Conservation (phyloP, 2,888 invertebrate genomes). For the Artemia sp. region DNA sequence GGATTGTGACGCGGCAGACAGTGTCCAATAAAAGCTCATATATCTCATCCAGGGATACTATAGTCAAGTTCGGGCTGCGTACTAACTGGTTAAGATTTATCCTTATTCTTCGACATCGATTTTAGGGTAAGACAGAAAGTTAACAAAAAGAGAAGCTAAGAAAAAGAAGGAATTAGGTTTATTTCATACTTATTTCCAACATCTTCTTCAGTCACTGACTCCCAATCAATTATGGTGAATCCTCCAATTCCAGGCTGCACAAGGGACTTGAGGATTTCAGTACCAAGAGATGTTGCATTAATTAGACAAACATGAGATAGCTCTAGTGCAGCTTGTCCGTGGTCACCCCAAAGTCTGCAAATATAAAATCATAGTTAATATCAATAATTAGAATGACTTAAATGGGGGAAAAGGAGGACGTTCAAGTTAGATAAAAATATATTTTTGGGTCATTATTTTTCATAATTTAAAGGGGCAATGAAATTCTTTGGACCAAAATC, state of each 20-base stretch:
- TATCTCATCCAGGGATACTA: too few species aligned
- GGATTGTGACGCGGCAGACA: too few species aligned
- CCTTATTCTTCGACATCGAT: too few species aligned
- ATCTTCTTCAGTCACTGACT: constrained; percentile 71
- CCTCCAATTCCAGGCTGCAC: constrained; percentile 84
- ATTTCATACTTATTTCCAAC: constrained; percentile 63
- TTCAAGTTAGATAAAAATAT: constrained; percentile 14
- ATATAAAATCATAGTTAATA: not conserved
- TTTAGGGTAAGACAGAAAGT: too few species aligned
- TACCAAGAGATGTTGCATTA: constrained; percentile 80
- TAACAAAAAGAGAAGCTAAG: too few species aligned
- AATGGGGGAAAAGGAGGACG: not conserved
- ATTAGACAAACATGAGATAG: constrained; percentile 76
- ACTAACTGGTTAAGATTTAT: too few species aligned
- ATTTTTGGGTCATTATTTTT: too few species aligned
- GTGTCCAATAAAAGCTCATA: too few species aligned
- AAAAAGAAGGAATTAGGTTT: too few species aligned
- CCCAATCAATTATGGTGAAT: constrained; percentile 80
- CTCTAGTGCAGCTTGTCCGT: constrained; percentile 80
- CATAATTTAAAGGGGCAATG: not conserved
- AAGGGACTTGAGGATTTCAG: constrained; percentile 84
- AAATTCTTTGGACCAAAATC: constrained; percentile 23
- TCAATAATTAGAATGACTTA: too few species aligned
- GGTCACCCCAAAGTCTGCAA: constrained; percentile 86
- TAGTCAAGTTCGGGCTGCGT: too few species aligned